Evolutionary conservation across 2,113 vertebrate species (phyloP), one percentile per base, ranked within the genome.

Genomic region (Tragelaphus imberbis): DNA sequence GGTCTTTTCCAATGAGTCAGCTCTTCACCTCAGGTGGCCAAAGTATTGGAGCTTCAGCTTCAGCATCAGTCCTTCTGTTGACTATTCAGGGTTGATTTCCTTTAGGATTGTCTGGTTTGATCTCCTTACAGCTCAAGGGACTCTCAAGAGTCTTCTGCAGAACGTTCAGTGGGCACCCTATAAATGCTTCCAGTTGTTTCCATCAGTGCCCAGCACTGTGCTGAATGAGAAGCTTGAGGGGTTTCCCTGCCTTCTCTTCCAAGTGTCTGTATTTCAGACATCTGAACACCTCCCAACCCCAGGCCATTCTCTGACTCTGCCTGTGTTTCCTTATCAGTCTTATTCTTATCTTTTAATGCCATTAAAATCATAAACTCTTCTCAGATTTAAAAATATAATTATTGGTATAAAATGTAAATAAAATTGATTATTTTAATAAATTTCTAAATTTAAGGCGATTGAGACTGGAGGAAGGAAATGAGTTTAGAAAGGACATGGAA

Each of bases 161-260:
- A 44, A n/a, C 11, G 10, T 15, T 75, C 49, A 77, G 21, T 33
- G 61, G 68, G 55, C 63, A n/a, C 17, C 51, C 53, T 95, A 6
- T 21, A 55, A 84, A 53, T 91, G 44, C 75, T 75, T 12, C 8
- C 88, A 21, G 1, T 4, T 55, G 23, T 44, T 58, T 21, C 36
- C 65, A 2, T 40, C 27, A 21, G 6, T 63, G 47, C 5, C 23
- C 51, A 56, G 68, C 1, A 5, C 27, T 4, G 2, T 13, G 71
- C 3, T n/a, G 27, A 49, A 15, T 14, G 2, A 2, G 33, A 49
- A 36, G 7, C 21, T 56, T 11, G 59, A 4, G 3, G 11, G 1
- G 7, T 30, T 8, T 58, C 88, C 36, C 12, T 21, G 4, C 6
- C 36, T 51, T 53, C 71, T 53, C 3, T 58, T 19, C 23, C 27